Evolutionary conservation across 2,888 invertebrate species (phyloP).

Genomic region (Apodemia duryi): DNA sequence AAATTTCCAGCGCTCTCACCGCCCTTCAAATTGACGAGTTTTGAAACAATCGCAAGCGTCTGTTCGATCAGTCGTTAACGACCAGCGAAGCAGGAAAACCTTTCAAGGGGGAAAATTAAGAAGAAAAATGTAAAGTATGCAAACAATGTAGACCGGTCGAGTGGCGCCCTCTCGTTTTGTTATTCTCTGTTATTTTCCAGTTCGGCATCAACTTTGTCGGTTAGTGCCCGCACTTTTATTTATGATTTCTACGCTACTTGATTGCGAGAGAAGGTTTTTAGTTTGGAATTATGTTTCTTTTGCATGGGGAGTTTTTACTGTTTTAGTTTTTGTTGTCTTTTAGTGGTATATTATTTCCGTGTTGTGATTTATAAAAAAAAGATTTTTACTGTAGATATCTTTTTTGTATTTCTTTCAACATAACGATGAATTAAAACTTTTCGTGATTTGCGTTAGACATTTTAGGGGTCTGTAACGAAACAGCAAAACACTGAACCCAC

Average conservation of each 20-base stretch:
- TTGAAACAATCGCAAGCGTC: conserved; percentile 26
- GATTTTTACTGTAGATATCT: too few relatives aligned
- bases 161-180: conserved; percentile 25
- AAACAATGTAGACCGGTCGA: conserved; percentile 35
- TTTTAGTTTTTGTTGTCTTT: background rate
- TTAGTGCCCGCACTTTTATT: conserved; percentile 17
- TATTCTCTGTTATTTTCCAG: conserved; percentile 17
- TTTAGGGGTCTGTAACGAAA: too few relatives aligned
- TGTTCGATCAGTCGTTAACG: conserved; percentile 30
- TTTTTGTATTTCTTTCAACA: too few relatives aligned
- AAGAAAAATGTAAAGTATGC: conserved; percentile 33
- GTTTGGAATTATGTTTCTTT: conserved; percentile 13
- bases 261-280: conserved; percentile 15
- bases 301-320: conserved; percentile 8
- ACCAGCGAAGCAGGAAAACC: conserved; percentile 30
- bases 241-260: conserved; percentile 17
- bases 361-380: too few relatives aligned
- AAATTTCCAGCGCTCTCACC: conserved; percentile 19
- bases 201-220: conserved; percentile 21
- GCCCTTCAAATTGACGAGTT: conserved; percentile 22
- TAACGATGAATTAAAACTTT: too few relatives aligned
- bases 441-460: too few relatives aligned
- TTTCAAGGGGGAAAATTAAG: conserved; percentile 36
- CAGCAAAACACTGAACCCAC: too few relatives aligned
- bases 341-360: background rate